Percentiles rank a stretch among this genome's conserved stretches.
These are phyloP conservation scores for Frankliniella fusca DNA, from an alignment of 2,888 invertebrate species.

Conservation along the genomic window DNA sequence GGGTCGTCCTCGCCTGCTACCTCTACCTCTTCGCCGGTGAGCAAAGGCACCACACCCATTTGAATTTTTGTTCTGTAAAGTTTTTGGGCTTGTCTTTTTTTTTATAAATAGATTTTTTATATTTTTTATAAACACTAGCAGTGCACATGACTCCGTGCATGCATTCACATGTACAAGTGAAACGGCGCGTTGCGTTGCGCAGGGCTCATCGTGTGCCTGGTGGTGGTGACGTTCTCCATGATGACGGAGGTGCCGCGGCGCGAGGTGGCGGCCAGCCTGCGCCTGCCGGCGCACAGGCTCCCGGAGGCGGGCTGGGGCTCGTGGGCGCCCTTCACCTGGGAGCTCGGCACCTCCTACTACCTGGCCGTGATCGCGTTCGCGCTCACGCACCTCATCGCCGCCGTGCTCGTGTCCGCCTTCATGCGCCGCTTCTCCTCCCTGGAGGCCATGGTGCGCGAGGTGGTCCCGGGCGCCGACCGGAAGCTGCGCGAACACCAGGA, in stretches of 20 bases:
- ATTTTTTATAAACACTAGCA: no score
- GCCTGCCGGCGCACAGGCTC: not conserved
- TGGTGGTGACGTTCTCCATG: constrained; percentile 18
- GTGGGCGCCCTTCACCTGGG: constrained; percentile 4
- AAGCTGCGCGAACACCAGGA: constrained; percentile 12
- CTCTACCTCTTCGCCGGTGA: not conserved
- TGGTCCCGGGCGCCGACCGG: not conserved
- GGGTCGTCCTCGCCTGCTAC: constrained; percentile 3
- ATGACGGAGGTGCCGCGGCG: constrained; percentile 15
- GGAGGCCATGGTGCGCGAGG: constrained; percentile 23
- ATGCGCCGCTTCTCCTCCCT: constrained; percentile 10
- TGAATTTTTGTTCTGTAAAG: no score
- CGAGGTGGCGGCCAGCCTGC: not conserved
- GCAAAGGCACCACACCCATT: no score
- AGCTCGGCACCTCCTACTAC: constrained; percentile 16
- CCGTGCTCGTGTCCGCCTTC: constrained; percentile 18
- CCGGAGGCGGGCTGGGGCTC: not conserved
- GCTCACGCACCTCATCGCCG: constrained; percentile 15
- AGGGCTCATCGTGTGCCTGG: not conserved
- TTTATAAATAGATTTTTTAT: no score
- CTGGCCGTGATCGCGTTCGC: not conserved
- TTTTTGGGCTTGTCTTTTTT: no score
- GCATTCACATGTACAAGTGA: no score
- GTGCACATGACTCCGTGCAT: no score
- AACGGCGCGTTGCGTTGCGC: no score